A percentile compares a stretch with the other conserved stretches of the same genome.
These are phyloP conservation scores for Gallinago jamesoni DNA, from an alignment of 2,113 vertebrate genomes.

Conservation along the genomic window DNA sequence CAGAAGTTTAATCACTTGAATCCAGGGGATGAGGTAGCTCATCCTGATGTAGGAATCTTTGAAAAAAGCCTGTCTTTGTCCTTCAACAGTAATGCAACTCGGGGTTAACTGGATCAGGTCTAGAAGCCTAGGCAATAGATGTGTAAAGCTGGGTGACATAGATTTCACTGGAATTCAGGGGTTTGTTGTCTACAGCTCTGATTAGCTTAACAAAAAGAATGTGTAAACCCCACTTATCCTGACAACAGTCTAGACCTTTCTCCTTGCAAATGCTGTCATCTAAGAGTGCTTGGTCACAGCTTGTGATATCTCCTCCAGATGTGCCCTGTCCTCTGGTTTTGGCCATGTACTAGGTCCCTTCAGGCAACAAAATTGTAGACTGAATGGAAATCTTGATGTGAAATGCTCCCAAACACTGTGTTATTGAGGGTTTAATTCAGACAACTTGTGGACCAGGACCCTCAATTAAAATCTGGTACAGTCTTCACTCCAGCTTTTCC, in stretches of 20 bases:
- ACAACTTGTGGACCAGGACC: neutral
- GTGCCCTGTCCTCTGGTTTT: neutral
- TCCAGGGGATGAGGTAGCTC: neutral
- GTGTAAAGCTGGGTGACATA: neutral
- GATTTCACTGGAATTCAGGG: neutral
- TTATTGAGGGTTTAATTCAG: neutral
- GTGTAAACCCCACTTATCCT: fast-evolving
- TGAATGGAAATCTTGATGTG: neutral
- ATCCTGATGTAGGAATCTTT: neutral
- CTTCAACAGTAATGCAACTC: neutral
- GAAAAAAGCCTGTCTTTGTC: fast-evolving
- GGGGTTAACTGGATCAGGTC: neutral
- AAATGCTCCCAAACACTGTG: neutral
- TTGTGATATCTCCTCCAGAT: neutral
- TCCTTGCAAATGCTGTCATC: neutral
- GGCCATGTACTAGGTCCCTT: neutral
- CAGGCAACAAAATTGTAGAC: neutral
- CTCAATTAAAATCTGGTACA: neutral
- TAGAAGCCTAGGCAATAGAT: fast-evolving
- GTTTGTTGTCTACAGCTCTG: neutral
- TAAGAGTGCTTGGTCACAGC: neutral
- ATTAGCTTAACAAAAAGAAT: neutral
- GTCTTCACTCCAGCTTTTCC: neutral
- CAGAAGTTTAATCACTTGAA: neutral
- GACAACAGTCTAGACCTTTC: neutral